A percentile compares a stretch with the other conserved stretches of the same genome.
Conservation (phyloP, 2,797 vertebrate genomes). For the Trematomus bernacchii region DNA sequence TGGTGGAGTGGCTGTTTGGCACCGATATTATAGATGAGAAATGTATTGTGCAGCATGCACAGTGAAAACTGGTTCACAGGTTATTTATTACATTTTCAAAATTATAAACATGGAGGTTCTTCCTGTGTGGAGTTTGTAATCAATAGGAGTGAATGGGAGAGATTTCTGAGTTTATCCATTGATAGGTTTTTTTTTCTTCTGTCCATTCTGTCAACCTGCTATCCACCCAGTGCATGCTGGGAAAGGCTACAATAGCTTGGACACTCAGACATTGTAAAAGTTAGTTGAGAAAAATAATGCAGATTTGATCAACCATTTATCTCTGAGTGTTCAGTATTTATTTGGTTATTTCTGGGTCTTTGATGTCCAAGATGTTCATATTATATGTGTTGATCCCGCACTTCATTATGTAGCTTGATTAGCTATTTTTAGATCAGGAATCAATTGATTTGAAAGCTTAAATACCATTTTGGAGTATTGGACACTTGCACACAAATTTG, state of each 20-base stretch:
- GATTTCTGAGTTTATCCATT: neutral
- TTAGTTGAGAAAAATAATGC: neutral
- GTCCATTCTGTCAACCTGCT: neutral
- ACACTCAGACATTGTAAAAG: neutral
- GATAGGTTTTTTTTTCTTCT: neutral
- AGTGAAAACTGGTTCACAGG: neutral
- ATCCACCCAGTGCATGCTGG: constrained; percentile 9
- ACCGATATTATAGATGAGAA: constrained; percentile 32
- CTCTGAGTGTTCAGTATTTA: neutral
- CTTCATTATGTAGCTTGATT: neutral
- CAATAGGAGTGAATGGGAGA: neutral
- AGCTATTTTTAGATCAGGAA: neutral
- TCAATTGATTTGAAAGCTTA: neutral
- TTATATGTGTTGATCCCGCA: neutral
- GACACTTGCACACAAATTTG: too few species aligned
- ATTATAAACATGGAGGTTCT: neutral
- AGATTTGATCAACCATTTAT: neutral
- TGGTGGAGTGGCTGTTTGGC: constrained; percentile 30
- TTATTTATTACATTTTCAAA: neutral
- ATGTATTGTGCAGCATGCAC: neutral
- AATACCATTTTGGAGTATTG: neutral
- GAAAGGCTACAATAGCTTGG: neutral
- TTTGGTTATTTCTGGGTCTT: neutral
- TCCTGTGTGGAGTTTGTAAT: neutral
- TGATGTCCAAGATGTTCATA: neutral